Conservation (phyloP, 2,888 invertebrate species). For the Peribatodes rhomboidaria region DNA sequence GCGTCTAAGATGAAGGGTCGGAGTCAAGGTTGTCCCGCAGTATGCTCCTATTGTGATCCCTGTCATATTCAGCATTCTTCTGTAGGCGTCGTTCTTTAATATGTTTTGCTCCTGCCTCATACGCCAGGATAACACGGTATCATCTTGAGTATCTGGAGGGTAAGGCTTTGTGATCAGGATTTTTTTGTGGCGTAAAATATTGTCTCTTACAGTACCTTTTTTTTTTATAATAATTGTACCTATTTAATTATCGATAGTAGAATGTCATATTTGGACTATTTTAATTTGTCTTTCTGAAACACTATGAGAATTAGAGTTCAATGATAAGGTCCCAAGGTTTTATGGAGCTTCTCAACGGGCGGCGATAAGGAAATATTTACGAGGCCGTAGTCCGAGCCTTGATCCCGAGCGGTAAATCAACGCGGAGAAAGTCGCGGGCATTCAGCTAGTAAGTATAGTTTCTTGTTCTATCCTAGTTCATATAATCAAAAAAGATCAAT, state of each 20-base stretch:
- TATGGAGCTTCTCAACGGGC: too few relatives aligned
- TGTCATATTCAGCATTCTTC: slow-evolving; percentile 42
- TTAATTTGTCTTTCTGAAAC: too few relatives aligned
- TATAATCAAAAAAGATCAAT: too few relatives aligned
- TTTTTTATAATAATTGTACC: neutral
- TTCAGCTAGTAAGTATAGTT: too few relatives aligned
- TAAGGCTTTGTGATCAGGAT: slow-evolving; percentile 3
- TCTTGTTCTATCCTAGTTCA: too few relatives aligned
- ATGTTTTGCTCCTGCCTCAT: slow-evolving; percentile 32
- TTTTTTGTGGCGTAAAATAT: slow-evolving; percentile 2
- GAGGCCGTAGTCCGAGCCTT: too few relatives aligned
- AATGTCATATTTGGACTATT: too few relatives aligned
- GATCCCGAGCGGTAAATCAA: too few relatives aligned
- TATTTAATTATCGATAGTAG: neutral
- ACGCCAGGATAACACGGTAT: slow-evolving; percentile 23
- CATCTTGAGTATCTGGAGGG: slow-evolving; percentile 15
- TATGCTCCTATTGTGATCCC: slow-evolving; percentile 37
- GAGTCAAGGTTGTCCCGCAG: slow-evolving; percentile 25
- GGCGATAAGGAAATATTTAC: too few relatives aligned
- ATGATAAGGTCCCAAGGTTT: too few relatives aligned
- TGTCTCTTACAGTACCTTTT: neutral
- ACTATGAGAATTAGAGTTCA: too few relatives aligned
- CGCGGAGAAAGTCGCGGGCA: too few relatives aligned
- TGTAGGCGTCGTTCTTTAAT: slow-evolving; percentile 37
- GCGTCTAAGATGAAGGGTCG: slow-evolving; percentile 28